Evolutionary conservation across 2,888 invertebrate genomes (phyloP), one percentile per base, ranked within the genome.

Genomic region (Venustoraphidia nigricollis): DNA sequence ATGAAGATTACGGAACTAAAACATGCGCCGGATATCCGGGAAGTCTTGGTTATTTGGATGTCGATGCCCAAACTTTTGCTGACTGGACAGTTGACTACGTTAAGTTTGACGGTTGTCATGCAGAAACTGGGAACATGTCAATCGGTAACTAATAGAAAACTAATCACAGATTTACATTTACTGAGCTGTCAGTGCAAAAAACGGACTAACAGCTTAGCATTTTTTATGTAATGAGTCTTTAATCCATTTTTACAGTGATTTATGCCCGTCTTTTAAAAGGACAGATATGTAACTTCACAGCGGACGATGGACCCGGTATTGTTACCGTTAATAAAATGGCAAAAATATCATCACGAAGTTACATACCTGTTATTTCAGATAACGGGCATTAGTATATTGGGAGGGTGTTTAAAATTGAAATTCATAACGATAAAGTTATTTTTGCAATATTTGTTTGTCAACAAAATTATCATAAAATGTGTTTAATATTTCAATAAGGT

Each of bases 21-120:
- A 90, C 90, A 0, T 90, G 88, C 59, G 83, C 73, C 2, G 83
- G 85, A 0, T 88, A 82, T 62, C 88, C 88, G 0, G 89, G 88
- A 3, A 79, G 81, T 47, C 64, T 78, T 9, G 75, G 75, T 4
- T 69, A 81, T 58, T 71, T 84, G 56, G 68, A 77, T 57, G 56
- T 67, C 3, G 89, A 90, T 59, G 81, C 86, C 0, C 64, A 80
- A 50, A 81, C 81, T 0, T 83, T 88, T 60, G 85, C 83, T 1
- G 76, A 78, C 17, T 90, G 88, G 89, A 79, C 71, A 9, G 80
- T 86, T 0, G 90, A 90, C 62, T 85, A 85, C 59, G 68, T 90
- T 42, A 89, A 90, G 65, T 66, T 89, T 39, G 90, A 90, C 59
- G 89, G 87, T 0, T 90, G 90, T 62, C 75, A 84, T 60, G 72